A percentile compares a stretch with the other conserved stretches of the same genome.
phyloP scores from a whole-genome alignment of 2,888 invertebrate genomes.

The Leptopilina drosophilae region DNA sequence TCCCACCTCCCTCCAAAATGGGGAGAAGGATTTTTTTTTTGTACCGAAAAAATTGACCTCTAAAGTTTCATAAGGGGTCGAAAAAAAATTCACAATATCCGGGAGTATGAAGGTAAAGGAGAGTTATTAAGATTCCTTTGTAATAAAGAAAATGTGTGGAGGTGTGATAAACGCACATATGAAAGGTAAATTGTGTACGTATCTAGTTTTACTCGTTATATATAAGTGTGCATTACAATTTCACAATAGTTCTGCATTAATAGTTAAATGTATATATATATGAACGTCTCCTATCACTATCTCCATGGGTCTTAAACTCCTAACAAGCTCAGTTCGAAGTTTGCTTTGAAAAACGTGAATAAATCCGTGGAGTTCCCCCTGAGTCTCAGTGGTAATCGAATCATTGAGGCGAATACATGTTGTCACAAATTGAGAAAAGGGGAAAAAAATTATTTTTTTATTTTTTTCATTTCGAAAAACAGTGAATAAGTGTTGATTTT shows the following conservation, averaged over 20 bases:
- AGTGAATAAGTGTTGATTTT: background rate
- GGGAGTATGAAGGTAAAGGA: background rate
- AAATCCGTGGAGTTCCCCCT: slow-evolving; percentile 4
- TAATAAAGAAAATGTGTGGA: background rate
- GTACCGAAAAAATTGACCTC: background rate
- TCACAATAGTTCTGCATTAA: slow-evolving; percentile 14
- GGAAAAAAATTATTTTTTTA: background rate
- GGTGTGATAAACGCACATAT: background rate
- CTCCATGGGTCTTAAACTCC: background rate
- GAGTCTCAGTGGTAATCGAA: slow-evolving; percentile 21
- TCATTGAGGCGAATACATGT: slow-evolving; percentile 23
- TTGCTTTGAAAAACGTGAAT: slow-evolving; percentile 17
- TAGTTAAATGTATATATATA: background rate
- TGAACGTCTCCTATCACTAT: slow-evolving; percentile 28
- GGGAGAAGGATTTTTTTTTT: background rate
- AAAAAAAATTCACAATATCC: background rate
- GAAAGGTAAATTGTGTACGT: background rate
- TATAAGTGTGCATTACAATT: background rate
- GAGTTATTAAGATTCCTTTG: background rate
- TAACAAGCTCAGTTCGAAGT: slow-evolving; percentile 27
- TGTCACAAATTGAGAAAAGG: background rate
- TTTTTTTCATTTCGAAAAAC: background rate
- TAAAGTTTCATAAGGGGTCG: background rate
- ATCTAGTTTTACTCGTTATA: background rate
- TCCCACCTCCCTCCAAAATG: too few species aligned